phyloP scores from a whole-genome alignment of 1,140 invertebrate species.

The Drosophila bifasciata region DNA sequence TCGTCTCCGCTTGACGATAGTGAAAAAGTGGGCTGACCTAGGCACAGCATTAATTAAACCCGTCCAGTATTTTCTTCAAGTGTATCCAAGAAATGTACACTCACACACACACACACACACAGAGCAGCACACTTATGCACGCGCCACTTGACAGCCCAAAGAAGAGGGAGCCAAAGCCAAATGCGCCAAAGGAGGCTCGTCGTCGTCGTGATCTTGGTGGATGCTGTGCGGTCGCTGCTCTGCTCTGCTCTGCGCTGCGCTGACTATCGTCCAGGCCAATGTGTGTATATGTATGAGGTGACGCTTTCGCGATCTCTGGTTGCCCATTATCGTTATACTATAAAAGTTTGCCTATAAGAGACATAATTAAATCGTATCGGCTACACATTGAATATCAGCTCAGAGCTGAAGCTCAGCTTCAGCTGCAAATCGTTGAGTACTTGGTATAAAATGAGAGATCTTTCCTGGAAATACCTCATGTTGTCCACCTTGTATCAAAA shows the following conservation, averaged over 20 bases:
- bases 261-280: constrained; percentile 37
- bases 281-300: no score
- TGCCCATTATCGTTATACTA: no score
- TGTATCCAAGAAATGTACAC: constrained; percentile 30
- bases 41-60: constrained; percentile 39
- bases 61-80: constrained; percentile 14
- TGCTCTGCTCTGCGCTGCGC: constrained; percentile 19
- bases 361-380: no score
- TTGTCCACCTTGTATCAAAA: no score
- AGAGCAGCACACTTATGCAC: neutral
- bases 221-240: constrained; percentile 33
- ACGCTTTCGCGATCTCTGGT: no score
- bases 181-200: constrained; percentile 71
- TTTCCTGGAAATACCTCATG: no score
- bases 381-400: no score
- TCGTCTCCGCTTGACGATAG: neutral
- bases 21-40: constrained; percentile 47
- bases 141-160: constrained; percentile 54
- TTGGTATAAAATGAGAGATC: no score
- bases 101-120: constrained; percentile 15
- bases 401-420: no score
- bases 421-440: no score
- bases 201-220: constrained; percentile 50
- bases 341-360: no score
- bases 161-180: constrained; percentile 25